Conservation (phyloP, 2,888 invertebrate genomes). For the Lasioglossum zephyrum region DNA sequence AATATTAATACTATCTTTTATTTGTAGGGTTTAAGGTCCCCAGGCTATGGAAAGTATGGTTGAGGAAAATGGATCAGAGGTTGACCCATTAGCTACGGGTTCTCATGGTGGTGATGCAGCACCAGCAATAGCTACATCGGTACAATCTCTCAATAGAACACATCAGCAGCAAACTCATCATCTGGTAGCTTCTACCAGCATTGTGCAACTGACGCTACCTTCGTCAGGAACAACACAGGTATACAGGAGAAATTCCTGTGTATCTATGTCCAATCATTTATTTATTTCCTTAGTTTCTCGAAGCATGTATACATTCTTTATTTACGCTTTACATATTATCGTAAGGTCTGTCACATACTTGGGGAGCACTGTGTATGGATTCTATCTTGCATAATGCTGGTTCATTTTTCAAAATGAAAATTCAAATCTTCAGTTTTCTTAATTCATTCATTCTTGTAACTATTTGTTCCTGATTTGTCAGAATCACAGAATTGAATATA, state of each 20-base stretch:
- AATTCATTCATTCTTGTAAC: not conserved
- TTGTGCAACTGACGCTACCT: slow-evolving; percentile 94
- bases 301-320: slow-evolving; percentile 63
- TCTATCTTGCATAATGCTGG: slow-evolving; percentile 82
- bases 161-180: slow-evolving; percentile 85
- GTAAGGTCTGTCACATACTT: slow-evolving; percentile 20
- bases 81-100: slow-evolving; percentile 86
- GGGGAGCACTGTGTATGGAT: slow-evolving; percentile 40
- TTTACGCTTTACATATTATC: slow-evolving; percentile 50
- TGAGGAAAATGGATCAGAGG: slow-evolving; percentile 93
- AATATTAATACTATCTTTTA: slow-evolving; percentile 14
- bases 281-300: slow-evolving; percentile 53
- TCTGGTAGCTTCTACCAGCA: slow-evolving; percentile 88
- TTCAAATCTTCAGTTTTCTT: not conserved
- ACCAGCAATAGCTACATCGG: slow-evolving; percentile 86
- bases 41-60: slow-evolving; percentile 95
- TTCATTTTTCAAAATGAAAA: slow-evolving; percentile 59
- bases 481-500: not conserved
- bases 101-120: slow-evolving; percentile 85
- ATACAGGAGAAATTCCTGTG: slow-evolving; percentile 81
- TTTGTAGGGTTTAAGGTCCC: slow-evolving; percentile 88
- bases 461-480: not conserved
- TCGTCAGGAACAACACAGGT: slow-evolving; percentile 82
- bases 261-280: slow-evolving; percentile 76
- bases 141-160: slow-evolving; percentile 84